phyloP scores from a whole-genome alignment of 2,797 vertebrate species.

The Ptychadena robeensis region DNA sequence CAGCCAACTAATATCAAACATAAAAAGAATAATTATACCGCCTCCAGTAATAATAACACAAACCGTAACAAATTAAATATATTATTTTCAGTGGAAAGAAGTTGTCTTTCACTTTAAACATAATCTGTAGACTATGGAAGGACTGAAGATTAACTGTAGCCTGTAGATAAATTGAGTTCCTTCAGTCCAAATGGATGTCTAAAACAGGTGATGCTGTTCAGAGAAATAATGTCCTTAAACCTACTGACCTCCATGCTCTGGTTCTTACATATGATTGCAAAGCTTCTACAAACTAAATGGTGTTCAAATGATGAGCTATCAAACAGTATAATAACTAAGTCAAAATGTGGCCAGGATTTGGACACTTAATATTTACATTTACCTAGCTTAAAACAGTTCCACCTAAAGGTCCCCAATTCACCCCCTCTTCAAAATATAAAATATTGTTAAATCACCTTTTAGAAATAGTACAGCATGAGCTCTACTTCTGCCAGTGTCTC shows the following conservation, averaged over 20 bases:
- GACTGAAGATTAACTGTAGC: not conserved
- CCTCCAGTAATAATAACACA: not conserved
- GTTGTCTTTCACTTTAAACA: not conserved
- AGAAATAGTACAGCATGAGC: too few relatives aligned
- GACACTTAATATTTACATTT: too few relatives aligned
- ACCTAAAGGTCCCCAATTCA: too few relatives aligned
- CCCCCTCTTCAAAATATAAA: too few relatives aligned
- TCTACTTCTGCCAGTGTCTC: too few relatives aligned
- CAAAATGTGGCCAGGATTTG: too few relatives aligned
- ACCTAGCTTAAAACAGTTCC: too few relatives aligned
- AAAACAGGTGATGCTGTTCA: not conserved
- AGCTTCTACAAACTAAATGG: not conserved
- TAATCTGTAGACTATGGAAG: not conserved
- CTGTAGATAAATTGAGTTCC: not conserved
- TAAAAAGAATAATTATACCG: not conserved
- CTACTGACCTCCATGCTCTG: not conserved
- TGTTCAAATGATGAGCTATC: not conserved
- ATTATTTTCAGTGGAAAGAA: not conserved
- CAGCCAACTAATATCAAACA: not conserved
- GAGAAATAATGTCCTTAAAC: not conserved
- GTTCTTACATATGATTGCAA: not conserved
- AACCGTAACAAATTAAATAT: too few relatives aligned
- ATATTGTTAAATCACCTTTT: too few relatives aligned
- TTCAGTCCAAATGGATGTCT: not conserved
- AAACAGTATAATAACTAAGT: not conserved